Conservation (phyloP, 2,797 vertebrate genomes). For the Gorsachius magnificus region DNA sequence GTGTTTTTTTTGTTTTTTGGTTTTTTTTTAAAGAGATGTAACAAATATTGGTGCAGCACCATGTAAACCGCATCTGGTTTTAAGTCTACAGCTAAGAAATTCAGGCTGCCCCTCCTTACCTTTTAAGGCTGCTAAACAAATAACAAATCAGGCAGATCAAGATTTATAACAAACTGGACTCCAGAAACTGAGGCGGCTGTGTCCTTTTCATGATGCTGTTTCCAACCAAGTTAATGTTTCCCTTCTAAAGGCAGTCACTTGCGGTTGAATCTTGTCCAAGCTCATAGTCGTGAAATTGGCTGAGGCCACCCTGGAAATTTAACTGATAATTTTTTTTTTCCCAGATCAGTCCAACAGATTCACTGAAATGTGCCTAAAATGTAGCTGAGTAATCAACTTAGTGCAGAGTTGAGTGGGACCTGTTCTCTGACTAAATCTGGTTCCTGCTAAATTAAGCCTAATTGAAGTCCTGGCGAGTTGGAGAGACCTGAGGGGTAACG, state of each 20-base stretch:
- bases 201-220: background rate
- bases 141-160: background rate
- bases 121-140: slow-evolving; percentile 44
- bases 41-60: background rate
- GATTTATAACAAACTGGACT: background rate
- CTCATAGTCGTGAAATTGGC: background rate
- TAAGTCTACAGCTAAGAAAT: background rate
- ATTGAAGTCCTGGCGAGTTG: background rate
- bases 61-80: background rate
- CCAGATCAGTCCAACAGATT: background rate
- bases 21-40: background rate
- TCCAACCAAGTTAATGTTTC: slow-evolving; percentile 29
- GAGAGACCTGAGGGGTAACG: background rate
- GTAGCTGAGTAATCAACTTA: background rate
- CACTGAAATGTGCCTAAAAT: slow-evolving; percentile 4
- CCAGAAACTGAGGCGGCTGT: background rate
- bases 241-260: background rate
- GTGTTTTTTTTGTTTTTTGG: too few relatives aligned
- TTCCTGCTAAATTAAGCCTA: background rate
- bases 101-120: background rate
- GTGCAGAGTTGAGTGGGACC: background rate
- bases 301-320: background rate
- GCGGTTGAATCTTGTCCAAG: slow-evolving; percentile 15
- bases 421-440: background rate
- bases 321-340: background rate